Conservation (phyloP, 1,140 invertebrate genomes). For the Drosophila fuyamai region DNA sequence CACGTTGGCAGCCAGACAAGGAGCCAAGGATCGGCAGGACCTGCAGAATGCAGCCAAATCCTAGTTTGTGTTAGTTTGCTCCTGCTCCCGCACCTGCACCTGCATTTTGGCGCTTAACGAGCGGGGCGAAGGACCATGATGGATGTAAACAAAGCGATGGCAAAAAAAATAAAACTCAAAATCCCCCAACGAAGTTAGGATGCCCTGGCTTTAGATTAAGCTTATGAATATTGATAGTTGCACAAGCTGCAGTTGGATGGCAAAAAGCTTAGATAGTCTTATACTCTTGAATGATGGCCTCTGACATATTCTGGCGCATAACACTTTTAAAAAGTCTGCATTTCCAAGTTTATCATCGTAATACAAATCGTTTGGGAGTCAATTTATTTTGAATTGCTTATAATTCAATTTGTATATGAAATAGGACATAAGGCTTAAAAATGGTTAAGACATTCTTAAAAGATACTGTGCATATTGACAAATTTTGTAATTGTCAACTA, state of each 20-base stretch:
- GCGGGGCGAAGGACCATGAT: constrained; percentile 19
- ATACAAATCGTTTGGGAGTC: neutral
- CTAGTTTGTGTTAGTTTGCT: constrained; percentile 29
- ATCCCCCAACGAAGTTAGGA: constrained; percentile 10
- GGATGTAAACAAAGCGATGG: constrained; percentile 33
- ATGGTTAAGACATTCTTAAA: no score
- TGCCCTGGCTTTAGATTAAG: constrained; percentile 10
- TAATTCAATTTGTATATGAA: no score
- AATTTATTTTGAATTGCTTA: neutral
- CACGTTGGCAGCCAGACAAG: constrained; percentile 50
- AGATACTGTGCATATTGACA: no score
- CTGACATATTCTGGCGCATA: neutral
- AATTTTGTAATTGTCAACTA: no score
- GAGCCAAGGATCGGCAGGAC: constrained; percentile 14
- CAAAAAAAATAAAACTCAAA: constrained; percentile 9
- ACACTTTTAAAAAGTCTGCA: neutral
- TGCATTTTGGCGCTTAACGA: constrained; percentile 30
- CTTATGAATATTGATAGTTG: constrained; percentile 33
- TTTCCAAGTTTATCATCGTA: neutral
- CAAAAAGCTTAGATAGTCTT: neutral
- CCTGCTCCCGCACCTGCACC: constrained; percentile 11
- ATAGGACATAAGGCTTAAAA: no score
- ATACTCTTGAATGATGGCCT: neutral
- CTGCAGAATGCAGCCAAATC: constrained; percentile 6
- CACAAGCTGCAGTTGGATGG: neutral